A percentile compares a stretch with the other conserved stretches of the same genome.
Conservation (phyloP, 2,113 vertebrate genomes). For the Glareola pratincola region DNA sequence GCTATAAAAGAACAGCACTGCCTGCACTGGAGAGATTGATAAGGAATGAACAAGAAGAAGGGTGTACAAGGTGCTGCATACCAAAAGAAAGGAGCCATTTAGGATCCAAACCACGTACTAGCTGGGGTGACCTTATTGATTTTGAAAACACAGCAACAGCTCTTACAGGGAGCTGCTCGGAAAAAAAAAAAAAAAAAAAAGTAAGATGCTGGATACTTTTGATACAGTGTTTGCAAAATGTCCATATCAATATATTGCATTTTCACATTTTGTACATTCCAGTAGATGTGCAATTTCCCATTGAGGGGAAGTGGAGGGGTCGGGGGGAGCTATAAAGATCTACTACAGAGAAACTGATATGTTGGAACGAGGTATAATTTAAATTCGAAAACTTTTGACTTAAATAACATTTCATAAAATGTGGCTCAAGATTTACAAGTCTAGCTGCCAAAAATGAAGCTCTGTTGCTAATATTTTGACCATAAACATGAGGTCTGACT, state of each 20-base stretch:
- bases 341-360: not conserved
- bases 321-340: not conserved
- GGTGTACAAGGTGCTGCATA: not conserved
- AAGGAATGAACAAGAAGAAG: not conserved
- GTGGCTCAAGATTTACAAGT: not conserved
- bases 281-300: not conserved
- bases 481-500: not conserved
- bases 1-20: not conserved
- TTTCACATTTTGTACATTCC: not conserved
- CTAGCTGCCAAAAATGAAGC: not conserved
- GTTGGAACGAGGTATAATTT: not conserved
- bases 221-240: not conserved
- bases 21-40: not conserved
- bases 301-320: not conserved
- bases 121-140: constrained; percentile 6
- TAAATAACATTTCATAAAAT: not conserved
- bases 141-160: not conserved
- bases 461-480: accelerated
- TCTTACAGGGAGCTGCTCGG: not conserved
- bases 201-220: not conserved
- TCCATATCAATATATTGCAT: not conserved
- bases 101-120: not conserved
- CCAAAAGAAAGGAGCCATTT: not conserved
- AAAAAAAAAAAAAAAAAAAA: not conserved
- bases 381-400: not conserved